Conservation (phyloP, 2,888 invertebrate species). For the Polylopha cassiicola region DNA sequence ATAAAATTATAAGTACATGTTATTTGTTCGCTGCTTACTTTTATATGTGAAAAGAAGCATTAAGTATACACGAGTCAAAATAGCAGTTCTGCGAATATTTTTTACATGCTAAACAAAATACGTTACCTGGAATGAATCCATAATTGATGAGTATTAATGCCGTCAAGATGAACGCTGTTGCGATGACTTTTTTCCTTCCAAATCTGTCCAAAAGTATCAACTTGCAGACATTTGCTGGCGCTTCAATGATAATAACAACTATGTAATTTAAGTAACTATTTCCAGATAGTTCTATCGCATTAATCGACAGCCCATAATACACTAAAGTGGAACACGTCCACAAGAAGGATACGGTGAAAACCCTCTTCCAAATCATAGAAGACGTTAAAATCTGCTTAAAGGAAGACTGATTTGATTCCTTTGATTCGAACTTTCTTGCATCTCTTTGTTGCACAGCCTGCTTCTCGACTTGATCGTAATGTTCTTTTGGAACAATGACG, state of each 20-base stretch:
- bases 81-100: too few species aligned
- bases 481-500: constrained; percentile 63
- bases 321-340: constrained; percentile 88
- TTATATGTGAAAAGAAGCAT: too few species aligned
- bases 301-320: constrained; percentile 88
- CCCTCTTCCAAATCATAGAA: constrained; percentile 74
- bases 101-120: neutral
- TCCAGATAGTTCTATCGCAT: constrained; percentile 85
- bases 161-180: constrained; percentile 79
- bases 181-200: constrained; percentile 81
- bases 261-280: constrained; percentile 88
- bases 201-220: constrained; percentile 79
- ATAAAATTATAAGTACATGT: too few species aligned
- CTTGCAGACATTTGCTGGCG: constrained; percentile 84
- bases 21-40: too few species aligned
- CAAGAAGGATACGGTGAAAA: constrained; percentile 83
- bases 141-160: constrained; percentile 80
- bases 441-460: constrained; percentile 62
- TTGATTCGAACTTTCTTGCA: constrained; percentile 52
- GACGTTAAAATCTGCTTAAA: constrained; percentile 64
- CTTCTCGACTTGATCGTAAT: constrained; percentile 65
- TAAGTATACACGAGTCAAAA: too few species aligned
- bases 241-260: constrained; percentile 79
- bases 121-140: constrained; percentile 78
- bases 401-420: constrained; percentile 53